A percentile compares a stretch with the other conserved stretches of the same genome.
These are phyloP conservation scores for Sepiola atlantica DNA, from an alignment of 2,888 invertebrate species.

Conservation along the genomic window DNA sequence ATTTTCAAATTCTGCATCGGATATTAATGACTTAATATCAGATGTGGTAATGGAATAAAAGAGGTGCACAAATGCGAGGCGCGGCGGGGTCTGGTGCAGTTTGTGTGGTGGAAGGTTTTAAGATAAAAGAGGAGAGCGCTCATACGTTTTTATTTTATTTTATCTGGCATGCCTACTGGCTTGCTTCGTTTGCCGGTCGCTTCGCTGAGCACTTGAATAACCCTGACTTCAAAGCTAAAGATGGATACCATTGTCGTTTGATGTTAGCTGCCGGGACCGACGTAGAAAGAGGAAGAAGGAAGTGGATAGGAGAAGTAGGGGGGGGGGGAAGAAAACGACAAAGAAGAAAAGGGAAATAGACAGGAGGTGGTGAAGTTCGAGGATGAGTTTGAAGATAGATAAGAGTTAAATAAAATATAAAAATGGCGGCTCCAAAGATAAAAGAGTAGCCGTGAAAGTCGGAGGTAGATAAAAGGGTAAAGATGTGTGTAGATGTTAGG, in stretches of 20 bases:
- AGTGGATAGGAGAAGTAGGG: not conserved
- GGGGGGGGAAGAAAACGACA: not conserved
- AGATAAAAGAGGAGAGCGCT: not conserved
- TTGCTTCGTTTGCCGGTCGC: not conserved
- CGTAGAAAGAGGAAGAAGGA: fast-evolving
- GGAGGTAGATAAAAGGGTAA: too few relatives aligned
- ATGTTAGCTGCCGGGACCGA: not conserved
- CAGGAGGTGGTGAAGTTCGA: not conserved
- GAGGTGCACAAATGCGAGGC: not conserved
- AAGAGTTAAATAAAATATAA: not conserved
- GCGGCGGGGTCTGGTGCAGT: not conserved
- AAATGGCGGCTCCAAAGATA: not conserved
- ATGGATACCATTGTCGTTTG: not conserved
- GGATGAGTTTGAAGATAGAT: not conserved
- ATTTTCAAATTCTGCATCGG: not conserved
- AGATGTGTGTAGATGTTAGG: too few relatives aligned
- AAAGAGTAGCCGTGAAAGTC: not conserved
- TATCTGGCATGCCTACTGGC: not conserved
- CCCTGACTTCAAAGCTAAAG: not conserved
- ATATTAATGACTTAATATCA: not conserved
- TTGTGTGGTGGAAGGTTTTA: not conserved
- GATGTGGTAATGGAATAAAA: not conserved
- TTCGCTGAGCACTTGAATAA: not conserved
- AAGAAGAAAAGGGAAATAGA: not conserved
- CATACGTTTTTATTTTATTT: not conserved